Evolutionary conservation across 2,113 vertebrate species (phyloP), one percentile per base, ranked within the genome.

Genomic region (Lamprologus ornatipinnis): DNA sequence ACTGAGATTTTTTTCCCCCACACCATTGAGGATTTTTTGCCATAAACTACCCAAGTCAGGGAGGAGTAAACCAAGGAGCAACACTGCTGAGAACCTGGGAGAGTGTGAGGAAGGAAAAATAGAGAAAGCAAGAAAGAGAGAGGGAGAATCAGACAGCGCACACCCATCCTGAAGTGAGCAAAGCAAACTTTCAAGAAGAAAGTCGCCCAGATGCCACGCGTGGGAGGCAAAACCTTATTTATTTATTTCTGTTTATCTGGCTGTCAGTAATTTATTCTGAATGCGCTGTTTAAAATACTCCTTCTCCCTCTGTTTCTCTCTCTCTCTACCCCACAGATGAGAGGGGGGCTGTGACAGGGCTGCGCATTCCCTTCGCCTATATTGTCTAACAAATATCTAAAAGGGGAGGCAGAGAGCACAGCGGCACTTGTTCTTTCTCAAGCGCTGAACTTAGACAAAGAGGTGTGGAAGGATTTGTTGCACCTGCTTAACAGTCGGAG

Each of bases 101-200:
- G 68, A 63, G 57, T n/a, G 58, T 31, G 60, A 63, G 85, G 42
- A 82, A 82, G 81, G 65, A 49, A 92, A 85, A 87, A 65, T 73
- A 2, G 9, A 65, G 9, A 70, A 47, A 47, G 23, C 31, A 57
- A 81, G 57, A 21, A 31, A 84, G 73, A 78, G 73, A n/a, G 73
- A 31, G 45, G 65, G 86, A 73, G 84, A 85, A 80, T 87, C 80
- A 81, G 83, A 91, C 89, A 57, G 55, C 23, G 75, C 87, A 87
- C 88, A 90, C 91, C 91, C 92, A 89, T 93, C 90, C 23, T 26
- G 23, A 26, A 26, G 23, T 26, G 23, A 26, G 23, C 94, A 96
- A 92, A 95, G 95, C 90, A 93, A 96, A 96, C 95, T 95, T 96
- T 95, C 94, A 94, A 94, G 93, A 96, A 95, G 94, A 95, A 96